Evolutionary conservation across 1,140 invertebrate species (phyloP), one percentile per base, ranked within the genome.

Genomic region (Drosophila hydei): DNA sequence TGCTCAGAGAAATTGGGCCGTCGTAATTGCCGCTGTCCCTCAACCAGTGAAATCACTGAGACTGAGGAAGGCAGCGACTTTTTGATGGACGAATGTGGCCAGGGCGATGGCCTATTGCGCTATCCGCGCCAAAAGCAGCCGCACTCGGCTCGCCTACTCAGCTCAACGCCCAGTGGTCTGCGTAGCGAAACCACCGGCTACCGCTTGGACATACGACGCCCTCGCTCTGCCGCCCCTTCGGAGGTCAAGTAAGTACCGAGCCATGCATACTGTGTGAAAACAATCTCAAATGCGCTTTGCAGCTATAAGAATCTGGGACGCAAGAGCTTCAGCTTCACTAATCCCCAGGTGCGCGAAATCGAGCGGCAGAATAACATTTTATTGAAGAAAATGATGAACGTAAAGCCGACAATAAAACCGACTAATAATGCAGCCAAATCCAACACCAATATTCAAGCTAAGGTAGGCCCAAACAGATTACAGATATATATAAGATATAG

Each of bases 321-420:
- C 25, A 90, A 90, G 50, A 91, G 87, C 54, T 91, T 79, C 30
- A 91, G 79, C 27, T 91, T 91, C 30, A 79, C 89, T 8, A 91
- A 91, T 60, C 76, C 84, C 1, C 87, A 90, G 38, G 87, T 91
- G 36, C 89, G 90, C 3, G 89, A 91, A 42, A 91, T 91, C 21
- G 90, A 91, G 62, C 75, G 90, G 0, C 77, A 89, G 38, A 91
- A 91, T 61, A 71, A 90, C 14, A 91, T 91, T 21, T 45, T 91
- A 9, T 56, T 91, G 0, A 72, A 81, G 38, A 91, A 91, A 60
- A 91, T 91, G 70, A 80, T 91, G 64, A 79, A 63, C 30, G 68
- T 90, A 1, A 89, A 89, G 59, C 64, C 77, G 36, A 80, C 71
- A 0, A 85, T 88, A 5, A 85, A 87, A 14, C 61, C 81, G 3